A percentile compares a stretch with the other conserved stretches of the same genome.
phyloP scores from a whole-genome alignment of 2,888 invertebrate species.

The Drosophila monieri region DNA sequence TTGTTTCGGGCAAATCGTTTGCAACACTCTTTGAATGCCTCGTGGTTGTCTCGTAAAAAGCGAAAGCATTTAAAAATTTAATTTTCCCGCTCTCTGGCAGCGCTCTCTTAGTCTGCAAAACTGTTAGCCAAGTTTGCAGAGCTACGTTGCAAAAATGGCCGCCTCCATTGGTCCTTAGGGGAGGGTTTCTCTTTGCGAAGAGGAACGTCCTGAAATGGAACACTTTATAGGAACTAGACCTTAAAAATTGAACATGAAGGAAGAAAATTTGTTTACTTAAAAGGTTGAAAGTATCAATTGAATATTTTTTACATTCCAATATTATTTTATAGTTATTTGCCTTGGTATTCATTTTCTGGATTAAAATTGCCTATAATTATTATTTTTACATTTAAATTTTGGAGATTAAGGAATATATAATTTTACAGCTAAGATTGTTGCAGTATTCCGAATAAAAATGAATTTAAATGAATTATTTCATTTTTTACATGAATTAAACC shows the following conservation, averaged over 20 bases:
- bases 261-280: neutral
- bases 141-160: constrained; percentile 77
- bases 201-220: constrained; percentile 58
- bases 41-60: constrained; percentile 78
- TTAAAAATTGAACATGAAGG: neutral
- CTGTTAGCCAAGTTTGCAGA: constrained; percentile 51
- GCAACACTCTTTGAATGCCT: constrained; percentile 80
- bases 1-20: constrained; percentile 80
- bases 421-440: no score
- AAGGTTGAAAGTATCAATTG: neutral
- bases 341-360: no score
- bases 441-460: no score
- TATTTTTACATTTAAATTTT: no score
- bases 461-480: no score
- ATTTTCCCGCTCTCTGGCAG: constrained; percentile 52
- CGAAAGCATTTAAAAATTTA: constrained; percentile 80
- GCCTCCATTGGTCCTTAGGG: constrained; percentile 51
- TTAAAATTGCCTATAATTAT: no score
- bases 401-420: no score
- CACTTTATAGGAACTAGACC: constrained; percentile 18
- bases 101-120: constrained; percentile 69
- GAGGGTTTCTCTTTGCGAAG: constrained; percentile 49
- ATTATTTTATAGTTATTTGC: no score
- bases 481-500: no score
- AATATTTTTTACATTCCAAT: no score